Conservation (phyloP, 2,888 invertebrate species). For the Catotricha subobsoleta region DNA sequence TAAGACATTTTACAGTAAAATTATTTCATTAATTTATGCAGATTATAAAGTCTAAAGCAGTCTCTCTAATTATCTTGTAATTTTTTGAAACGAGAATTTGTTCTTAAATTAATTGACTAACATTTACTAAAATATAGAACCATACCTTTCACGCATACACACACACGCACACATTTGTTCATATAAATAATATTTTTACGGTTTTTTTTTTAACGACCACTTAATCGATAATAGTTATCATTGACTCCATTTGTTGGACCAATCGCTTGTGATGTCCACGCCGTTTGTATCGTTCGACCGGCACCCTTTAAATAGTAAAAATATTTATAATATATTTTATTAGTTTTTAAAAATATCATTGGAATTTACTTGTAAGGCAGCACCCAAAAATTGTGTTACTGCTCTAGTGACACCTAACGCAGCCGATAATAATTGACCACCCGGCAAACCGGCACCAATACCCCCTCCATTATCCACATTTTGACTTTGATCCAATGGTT, state of each 20-base stretch:
- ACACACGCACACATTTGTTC: too few species aligned
- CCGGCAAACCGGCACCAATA: constrained; percentile 3
- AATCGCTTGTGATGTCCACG: neutral
- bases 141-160: too few species aligned
- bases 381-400: constrained; percentile 58
- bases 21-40: too few species aligned
- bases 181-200: too few species aligned
- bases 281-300: constrained; percentile 3
- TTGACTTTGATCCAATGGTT: constrained; percentile 3
- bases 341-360: neutral
- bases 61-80: too few species aligned
- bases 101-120: too few species aligned
- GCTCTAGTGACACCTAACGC: constrained; percentile 61
- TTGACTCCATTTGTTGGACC: constrained; percentile 16
- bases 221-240: constrained; percentile 33
- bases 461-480: constrained; percentile 3
- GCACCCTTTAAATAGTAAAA: constrained; percentile 1
- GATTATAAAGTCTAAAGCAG: too few species aligned
- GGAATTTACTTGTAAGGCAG: constrained; percentile 48
- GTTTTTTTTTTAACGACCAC: too few species aligned
- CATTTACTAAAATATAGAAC: too few species aligned
- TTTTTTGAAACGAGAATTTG: too few species aligned
- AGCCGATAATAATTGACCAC: constrained; percentile 38
- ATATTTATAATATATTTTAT: neutral
- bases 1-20: too few species aligned